Evolutionary conservation across 2,888 invertebrate species (phyloP).

Genomic region (Tetragonula carbonaria): DNA sequence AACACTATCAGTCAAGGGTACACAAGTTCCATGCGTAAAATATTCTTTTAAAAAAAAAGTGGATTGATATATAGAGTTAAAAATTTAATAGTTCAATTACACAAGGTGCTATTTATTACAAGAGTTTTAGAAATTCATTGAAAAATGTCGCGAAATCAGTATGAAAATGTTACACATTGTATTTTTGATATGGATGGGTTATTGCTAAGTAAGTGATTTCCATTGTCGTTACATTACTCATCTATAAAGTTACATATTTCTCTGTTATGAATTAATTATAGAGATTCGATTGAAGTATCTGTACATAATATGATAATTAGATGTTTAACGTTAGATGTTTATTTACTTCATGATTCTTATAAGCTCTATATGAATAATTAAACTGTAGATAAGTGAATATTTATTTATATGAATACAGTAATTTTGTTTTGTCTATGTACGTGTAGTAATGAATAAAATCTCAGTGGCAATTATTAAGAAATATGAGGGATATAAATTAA

Average conservation of each 20-base stretch:
- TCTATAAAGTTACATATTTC: conserved; percentile 15
- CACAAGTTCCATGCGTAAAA: not conserved
- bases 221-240: conserved; percentile 5
- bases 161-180: conserved; percentile 79
- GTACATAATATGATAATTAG: not conserved
- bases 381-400: conserved; percentile 28
- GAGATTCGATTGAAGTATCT: not conserved
- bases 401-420: conserved; percentile 38
- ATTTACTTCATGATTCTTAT: not conserved
- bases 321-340: conserved; percentile 1
- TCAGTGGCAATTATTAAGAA: conserved; percentile 57
- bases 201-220: conserved; percentile 75
- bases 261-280: not conserved
- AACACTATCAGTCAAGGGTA: not conserved
- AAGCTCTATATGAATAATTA: not conserved
- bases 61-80: not conserved
- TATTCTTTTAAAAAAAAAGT: not conserved
- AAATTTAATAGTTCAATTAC: not conserved
- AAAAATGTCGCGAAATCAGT: conserved; percentile 48
- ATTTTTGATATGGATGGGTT: conserved; percentile 83
- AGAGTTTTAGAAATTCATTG: conserved; percentile 6
- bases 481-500: conserved; percentile 53
- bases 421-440: conserved; percentile 51
- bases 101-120: not conserved
- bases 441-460: conserved; percentile 48